A percentile compares a stretch with the other conserved stretches of the same genome.
Conservation (phyloP, 2,797 vertebrate genomes). For the Halcyon badia region DNA sequence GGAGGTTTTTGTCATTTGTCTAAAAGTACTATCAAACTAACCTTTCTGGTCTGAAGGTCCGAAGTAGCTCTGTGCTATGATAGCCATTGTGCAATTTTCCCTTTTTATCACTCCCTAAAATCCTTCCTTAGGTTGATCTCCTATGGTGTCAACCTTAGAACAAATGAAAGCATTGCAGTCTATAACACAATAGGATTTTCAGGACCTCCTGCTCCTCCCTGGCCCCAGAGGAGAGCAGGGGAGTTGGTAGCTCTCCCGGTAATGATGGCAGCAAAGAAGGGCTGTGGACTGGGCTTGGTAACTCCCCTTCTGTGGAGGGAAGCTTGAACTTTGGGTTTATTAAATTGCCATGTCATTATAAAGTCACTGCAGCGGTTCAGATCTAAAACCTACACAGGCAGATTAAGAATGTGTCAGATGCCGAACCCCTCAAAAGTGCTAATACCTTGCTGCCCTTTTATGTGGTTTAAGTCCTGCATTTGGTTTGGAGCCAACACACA, state of each 20-base stretch:
- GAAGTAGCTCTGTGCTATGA: neutral
- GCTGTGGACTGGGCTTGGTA: neutral
- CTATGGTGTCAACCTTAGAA: neutral
- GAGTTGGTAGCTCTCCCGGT: accelerated
- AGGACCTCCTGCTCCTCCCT: neutral
- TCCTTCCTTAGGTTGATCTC: neutral
- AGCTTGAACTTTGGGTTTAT: neutral
- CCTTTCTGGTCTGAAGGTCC: neutral
- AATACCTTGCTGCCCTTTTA: conserved; percentile 61
- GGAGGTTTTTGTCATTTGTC: neutral
- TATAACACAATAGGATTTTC: accelerated
- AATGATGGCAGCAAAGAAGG: neutral
- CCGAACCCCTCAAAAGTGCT: conserved; percentile 55
- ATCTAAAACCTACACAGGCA: conserved; percentile 55
- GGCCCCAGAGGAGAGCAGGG: neutral
- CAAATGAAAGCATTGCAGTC: neutral
- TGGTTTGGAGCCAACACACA: conserved; percentile 42
- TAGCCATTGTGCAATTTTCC: neutral
- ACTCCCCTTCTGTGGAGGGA: neutral
- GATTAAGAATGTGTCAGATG: conserved; percentile 62
- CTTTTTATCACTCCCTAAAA: neutral
- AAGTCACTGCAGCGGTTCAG: neutral
- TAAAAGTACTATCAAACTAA: neutral
- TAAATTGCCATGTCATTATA: conserved; percentile 27
- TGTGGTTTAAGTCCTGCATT: conserved; percentile 64